A percentile compares a stretch with the other conserved stretches of the same genome.
Evolutionary conservation across 2,113 vertebrate genomes (phyloP).

Genomic region (Crotalus helleri): DNA sequence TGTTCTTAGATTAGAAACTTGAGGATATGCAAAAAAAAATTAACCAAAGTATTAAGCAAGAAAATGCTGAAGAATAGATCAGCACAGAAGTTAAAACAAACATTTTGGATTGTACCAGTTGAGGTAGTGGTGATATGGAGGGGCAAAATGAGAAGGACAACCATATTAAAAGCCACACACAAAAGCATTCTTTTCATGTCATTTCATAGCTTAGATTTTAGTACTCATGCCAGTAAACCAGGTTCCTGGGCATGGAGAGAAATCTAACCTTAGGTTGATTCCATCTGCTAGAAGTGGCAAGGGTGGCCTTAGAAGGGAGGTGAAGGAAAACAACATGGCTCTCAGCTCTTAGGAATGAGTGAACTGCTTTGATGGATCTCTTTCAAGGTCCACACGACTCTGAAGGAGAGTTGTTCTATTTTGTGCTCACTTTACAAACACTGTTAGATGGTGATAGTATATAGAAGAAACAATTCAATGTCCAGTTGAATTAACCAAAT

Average conservation of each 20-base stretch:
- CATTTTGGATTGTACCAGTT: not conserved
- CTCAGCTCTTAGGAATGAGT: not conserved
- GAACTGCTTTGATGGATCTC: not conserved
- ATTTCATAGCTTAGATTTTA: not conserved
- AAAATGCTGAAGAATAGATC: not conserved
- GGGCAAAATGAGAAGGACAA: not conserved
- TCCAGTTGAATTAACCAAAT: slow-evolving; percentile 49
- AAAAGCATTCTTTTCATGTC: not conserved
- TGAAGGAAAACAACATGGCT: not conserved
- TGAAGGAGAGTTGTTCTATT: not conserved
- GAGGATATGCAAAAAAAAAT: not conserved
- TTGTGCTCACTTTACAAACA: not conserved
- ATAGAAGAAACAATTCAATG: slow-evolving; percentile 26
- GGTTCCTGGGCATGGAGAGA: not conserved
- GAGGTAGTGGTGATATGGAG: not conserved
- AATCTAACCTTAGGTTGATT: not conserved
- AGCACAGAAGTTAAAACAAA: not conserved
- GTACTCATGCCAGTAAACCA: not conserved
- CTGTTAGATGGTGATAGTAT: not conserved
- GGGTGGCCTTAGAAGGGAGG: no score
- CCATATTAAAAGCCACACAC: not conserved
- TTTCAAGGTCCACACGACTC: not conserved
- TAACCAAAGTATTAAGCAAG: not conserved
- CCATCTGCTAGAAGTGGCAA: not conserved
- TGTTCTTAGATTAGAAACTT: not conserved